Evolutionary conservation across 2,888 invertebrate genomes (phyloP).

Genomic region (Hedychridium roseum): DNA sequence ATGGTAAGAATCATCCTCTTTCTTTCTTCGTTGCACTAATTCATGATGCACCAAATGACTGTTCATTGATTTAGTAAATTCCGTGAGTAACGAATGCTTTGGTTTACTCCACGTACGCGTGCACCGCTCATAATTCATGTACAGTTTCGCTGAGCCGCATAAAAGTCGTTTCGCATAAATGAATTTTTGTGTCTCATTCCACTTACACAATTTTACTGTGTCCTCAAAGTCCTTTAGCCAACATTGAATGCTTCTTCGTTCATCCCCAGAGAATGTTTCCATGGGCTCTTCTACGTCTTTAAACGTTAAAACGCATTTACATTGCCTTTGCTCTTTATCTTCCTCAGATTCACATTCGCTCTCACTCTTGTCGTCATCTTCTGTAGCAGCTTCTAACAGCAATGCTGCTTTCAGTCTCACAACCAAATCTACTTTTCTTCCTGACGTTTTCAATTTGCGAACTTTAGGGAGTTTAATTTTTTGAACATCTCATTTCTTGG

Average conservation of each 20-base stretch:
- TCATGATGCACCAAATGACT: conserved; percentile 14
- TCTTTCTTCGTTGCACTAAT: conserved; percentile 14
- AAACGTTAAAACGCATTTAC: conserved; percentile 7
- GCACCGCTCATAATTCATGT: conserved; percentile 14
- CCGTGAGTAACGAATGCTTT: conserved; percentile 4
- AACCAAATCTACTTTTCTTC: conserved; percentile 3
- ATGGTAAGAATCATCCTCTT: conserved; percentile 8
- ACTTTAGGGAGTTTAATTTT: too few species aligned
- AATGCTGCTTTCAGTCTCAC: not conserved
- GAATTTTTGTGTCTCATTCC: conserved; percentile 19
- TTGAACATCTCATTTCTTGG: too few species aligned
- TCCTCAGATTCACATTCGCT: not conserved
- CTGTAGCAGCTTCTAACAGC: not conserved
- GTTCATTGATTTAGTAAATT: conserved; percentile 14
- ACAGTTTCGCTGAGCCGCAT: conserved; percentile 16
- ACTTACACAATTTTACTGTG: conserved; percentile 16
- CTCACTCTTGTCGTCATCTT: not conserved
- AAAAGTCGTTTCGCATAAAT: conserved; percentile 21
- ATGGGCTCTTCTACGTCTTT: conserved; percentile 21
- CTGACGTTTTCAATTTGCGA: conserved; percentile 1
- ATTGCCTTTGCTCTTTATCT: not conserved
- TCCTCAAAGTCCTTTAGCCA: conserved; percentile 27
- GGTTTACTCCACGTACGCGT: conserved; percentile 18
- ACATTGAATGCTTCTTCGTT: conserved; percentile 4
- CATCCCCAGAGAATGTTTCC: conserved; percentile 24